Conservation (phyloP, 2,113 vertebrate genomes). For the Leptodactylus fuscus region DNA sequence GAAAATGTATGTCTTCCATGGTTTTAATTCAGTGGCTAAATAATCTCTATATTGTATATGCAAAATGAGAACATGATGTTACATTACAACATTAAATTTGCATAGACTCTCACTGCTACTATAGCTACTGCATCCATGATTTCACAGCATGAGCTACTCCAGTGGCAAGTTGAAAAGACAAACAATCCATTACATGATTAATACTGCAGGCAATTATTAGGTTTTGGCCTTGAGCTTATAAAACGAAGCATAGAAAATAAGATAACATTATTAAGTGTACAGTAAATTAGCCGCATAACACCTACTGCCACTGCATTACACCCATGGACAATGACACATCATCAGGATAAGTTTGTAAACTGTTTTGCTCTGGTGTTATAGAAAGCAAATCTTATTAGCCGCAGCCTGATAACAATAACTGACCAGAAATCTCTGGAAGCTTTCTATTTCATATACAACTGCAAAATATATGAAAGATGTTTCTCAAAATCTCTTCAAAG, state of each 20-base stretch:
- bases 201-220: neutral
- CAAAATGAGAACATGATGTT: neutral
- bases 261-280: neutral
- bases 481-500: neutral
- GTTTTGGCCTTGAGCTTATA: neutral
- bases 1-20: too few relatives aligned
- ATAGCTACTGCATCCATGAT: neutral
- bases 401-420: neutral
- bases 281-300: neutral
- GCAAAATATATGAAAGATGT: neutral
- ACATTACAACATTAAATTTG: neutral
- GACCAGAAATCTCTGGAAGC: neutral
- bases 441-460: neutral
- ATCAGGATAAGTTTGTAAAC: neutral
- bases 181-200: constrained; percentile 35
- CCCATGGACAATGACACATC: neutral
- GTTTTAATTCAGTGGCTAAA: neutral
- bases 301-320: neutral
- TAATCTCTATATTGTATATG: neutral
- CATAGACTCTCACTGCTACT: neutral
- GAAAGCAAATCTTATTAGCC: neutral
- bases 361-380: neutral
- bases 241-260: neutral
- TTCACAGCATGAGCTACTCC: neutral
- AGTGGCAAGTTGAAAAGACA: neutral